These are phyloP conservation scores for Dunckerocampus dactyliophorus DNA, from an alignment of 2,113 vertebrate species.

Conservation along the genomic window DNA sequence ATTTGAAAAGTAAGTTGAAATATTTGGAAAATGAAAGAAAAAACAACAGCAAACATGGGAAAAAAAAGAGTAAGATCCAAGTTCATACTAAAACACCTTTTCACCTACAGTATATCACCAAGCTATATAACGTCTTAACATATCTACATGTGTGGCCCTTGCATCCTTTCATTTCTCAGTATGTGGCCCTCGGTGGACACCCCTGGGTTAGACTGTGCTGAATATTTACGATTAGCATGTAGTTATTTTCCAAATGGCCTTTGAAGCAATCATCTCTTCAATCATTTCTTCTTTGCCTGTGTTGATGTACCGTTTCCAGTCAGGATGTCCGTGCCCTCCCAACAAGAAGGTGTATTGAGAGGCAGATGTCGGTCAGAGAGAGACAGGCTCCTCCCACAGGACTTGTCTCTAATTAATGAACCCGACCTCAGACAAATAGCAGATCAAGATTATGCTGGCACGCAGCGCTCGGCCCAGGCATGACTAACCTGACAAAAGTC, in stretches of 20 bases:
- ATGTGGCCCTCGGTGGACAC: too few species aligned
- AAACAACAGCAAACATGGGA: too few species aligned
- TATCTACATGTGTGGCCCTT: too few species aligned
- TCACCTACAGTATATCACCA: too few species aligned
- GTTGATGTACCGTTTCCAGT: constrained; percentile 22
- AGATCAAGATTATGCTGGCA: constrained; percentile 56
- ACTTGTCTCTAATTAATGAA: constrained; percentile 76
- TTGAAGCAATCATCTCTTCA: too few species aligned
- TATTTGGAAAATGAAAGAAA: too few species aligned
- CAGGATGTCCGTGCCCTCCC: constrained; percentile 33
- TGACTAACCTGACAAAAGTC: constrained; percentile 58
- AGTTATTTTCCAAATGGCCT: too few species aligned
- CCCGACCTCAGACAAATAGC: constrained; percentile 68
- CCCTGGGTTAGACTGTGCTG: neutral
- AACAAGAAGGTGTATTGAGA: constrained; percentile 71
- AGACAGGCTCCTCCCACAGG: constrained; percentile 63
- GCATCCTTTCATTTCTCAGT: too few species aligned
- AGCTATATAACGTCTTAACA: too few species aligned
- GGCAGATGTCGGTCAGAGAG: constrained; percentile 57
- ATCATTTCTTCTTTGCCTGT: constrained; percentile 11
- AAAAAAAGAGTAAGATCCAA: too few species aligned
- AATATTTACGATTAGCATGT: constrained; percentile 21
- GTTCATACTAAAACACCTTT: too few species aligned
- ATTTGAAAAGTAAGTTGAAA: too few species aligned
- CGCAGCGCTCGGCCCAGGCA: constrained; percentile 48